Evolutionary conservation across 2,888 invertebrate genomes (phyloP).

Genomic region (Eugnorisma glareosa): DNA sequence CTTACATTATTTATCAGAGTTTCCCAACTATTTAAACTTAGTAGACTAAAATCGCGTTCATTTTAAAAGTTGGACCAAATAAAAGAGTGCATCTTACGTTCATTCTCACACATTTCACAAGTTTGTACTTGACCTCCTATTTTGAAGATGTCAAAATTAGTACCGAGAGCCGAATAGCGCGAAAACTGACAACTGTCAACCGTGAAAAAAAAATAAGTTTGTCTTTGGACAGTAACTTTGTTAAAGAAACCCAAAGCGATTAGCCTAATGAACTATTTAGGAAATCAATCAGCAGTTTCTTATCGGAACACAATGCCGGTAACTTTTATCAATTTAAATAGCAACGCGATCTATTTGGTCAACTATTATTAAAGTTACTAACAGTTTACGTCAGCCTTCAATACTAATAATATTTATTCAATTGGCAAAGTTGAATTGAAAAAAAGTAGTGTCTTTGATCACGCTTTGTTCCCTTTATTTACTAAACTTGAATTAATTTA

Average conservation of each 20-base stretch:
- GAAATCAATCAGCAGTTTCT: constrained; percentile 13
- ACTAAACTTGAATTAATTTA: neutral
- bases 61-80: constrained; percentile 7
- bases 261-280: constrained; percentile 11
- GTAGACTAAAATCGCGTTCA: constrained; percentile 18
- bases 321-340: constrained; percentile 26
- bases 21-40: constrained; percentile 23
- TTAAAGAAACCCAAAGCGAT: neutral
- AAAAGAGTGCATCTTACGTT: constrained; percentile 12
- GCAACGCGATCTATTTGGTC: constrained; percentile 42
- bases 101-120: constrained; percentile 44
- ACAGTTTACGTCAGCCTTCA: constrained; percentile 49
- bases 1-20: constrained; percentile 17
- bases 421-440: constrained; percentile 26
- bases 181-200: constrained; percentile 8
- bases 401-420: constrained; percentile 54
- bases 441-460: constrained; percentile 15
- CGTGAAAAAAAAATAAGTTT: neutral
- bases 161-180: constrained; percentile 16
- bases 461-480: constrained; percentile 9
- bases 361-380: constrained; percentile 52
- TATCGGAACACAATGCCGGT: constrained; percentile 22
- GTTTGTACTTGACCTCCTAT: constrained; percentile 60
- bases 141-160: constrained; percentile 56
- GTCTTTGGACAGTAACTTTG: constrained; percentile 11